phyloP scores from a whole-genome alignment of 2,113 vertebrate genomes.

The Rhynchomys soricoides region DNA sequence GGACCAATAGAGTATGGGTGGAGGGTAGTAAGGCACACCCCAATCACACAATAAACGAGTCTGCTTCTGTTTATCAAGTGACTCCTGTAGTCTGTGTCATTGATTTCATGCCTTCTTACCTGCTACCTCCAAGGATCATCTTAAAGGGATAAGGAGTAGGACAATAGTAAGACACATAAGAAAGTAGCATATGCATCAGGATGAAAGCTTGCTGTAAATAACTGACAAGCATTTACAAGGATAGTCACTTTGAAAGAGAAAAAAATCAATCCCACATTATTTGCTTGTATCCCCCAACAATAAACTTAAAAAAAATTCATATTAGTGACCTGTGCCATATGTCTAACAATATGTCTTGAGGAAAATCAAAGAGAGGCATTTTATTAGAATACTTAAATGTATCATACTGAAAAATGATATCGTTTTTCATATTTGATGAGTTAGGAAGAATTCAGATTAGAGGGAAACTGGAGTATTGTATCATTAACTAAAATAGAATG shows the following conservation, averaged over 20 bases:
- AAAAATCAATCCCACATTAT: not conserved
- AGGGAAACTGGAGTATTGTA: not conserved
- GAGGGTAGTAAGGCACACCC: too few species aligned
- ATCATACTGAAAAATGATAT: not conserved
- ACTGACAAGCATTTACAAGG: not conserved
- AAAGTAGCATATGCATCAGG: not conserved
- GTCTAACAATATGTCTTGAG: not conserved
- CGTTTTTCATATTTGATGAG: not conserved
- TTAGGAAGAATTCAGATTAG: not conserved
- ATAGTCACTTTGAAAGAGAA: not conserved
- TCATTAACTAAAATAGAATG: not conserved
- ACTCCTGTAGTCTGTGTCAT: too few species aligned
- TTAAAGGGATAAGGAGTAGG: too few species aligned
- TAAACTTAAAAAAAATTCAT: not conserved
- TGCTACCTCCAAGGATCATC: too few species aligned
- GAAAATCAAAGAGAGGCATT: not conserved
- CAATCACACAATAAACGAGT: too few species aligned
- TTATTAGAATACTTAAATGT: not conserved
- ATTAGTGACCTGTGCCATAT: not conserved
- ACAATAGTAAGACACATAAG: not conserved
- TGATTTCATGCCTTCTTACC: too few species aligned
- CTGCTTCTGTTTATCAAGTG: too few species aligned
- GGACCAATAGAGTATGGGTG: too few species aligned
- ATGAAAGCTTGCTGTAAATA: not conserved
- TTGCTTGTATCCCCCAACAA: not conserved